Evolutionary conservation across 2,888 invertebrate genomes (phyloP).

Genomic region (Salticus scenicus): DNA sequence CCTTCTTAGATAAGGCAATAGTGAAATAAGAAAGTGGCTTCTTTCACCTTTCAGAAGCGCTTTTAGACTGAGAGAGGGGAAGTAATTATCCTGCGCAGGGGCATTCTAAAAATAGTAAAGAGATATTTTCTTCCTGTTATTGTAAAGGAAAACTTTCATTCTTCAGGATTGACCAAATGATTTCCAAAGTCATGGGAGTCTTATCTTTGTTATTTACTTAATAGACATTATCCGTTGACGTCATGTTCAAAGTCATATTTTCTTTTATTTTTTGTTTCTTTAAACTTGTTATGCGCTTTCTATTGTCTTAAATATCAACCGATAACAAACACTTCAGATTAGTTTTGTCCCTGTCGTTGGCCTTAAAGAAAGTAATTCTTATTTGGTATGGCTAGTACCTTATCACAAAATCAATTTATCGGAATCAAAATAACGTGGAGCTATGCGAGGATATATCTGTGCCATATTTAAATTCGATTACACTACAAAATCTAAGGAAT

Average conservation of each 20-base stretch:
- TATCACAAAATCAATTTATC: no score
- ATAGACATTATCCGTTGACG: conserved; percentile 33
- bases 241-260: conserved; percentile 30
- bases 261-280: conserved; percentile 25
- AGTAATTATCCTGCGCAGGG: conserved; percentile 45
- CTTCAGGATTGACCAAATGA: conserved; percentile 35
- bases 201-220: conserved; percentile 38
- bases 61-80: conserved; percentile 36
- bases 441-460: no score
- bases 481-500: no score
- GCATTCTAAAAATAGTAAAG: conserved; percentile 47
- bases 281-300: background rate
- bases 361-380: background rate
- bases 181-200: conserved; percentile 33
- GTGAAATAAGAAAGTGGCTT: conserved; percentile 34
- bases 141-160: background rate
- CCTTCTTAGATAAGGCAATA: conserved; percentile 15
- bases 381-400: no score
- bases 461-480: no score
- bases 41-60: conserved; percentile 41
- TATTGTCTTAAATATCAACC: background rate
- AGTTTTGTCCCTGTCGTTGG: background rate
- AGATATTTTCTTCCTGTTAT: conserved; percentile 25
- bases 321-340: conserved; percentile 9
- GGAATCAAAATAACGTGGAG: background rate